Evolutionary conservation across 2,888 invertebrate genomes (phyloP), one percentile per base, ranked within the genome.

Genomic region (Drosophila anceps): DNA sequence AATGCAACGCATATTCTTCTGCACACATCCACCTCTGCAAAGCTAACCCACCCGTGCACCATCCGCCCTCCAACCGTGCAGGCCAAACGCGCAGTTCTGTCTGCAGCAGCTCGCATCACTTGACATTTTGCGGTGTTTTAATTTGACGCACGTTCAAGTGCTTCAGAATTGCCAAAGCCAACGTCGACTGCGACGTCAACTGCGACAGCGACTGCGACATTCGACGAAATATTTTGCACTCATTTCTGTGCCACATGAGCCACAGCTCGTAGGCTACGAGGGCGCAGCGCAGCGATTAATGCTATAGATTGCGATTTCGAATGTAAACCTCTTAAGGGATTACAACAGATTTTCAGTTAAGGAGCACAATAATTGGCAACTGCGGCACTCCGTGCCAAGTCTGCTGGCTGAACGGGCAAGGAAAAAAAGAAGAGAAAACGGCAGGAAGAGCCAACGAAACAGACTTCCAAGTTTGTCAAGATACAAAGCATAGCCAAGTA

Each of bases 41-140:
- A 33, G n/a, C 39, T n/a, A 39, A n/a, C 8, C 39, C 46, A 27
- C 9, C 27, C 27, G n/a, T 5, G 27, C 46, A 29, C 15, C 24
- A 31, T 27, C 8, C 20, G 20, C 31, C 10, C 46, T 12, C 39
- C 20, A 24, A 2, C 24, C 24, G 24, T 24, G 12, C 12, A 44
- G 39, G 20, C 50, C 27, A 39, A 12, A 13, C 18, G 13, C 15
- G 24, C 37, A 59, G 31, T 62, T 51, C 55, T 48, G 63, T 67
- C 75, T 70, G 48, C 65, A 63, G 58, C 69, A 69, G 72, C 76
- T 73, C 73, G 62, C 71, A 63, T 37, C 71, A 86, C 84, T 86
- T 84, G 84, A 84, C 86, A 84, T 86, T 84, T 84, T 86, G 84
- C 82, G 84, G 84, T 79, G 79, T 86, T 84, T 84, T 84, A 84